These are phyloP conservation scores for Drosophila equinoxialis DNA, from an alignment of 1,140 invertebrate genomes.

Conservation along the genomic window DNA sequence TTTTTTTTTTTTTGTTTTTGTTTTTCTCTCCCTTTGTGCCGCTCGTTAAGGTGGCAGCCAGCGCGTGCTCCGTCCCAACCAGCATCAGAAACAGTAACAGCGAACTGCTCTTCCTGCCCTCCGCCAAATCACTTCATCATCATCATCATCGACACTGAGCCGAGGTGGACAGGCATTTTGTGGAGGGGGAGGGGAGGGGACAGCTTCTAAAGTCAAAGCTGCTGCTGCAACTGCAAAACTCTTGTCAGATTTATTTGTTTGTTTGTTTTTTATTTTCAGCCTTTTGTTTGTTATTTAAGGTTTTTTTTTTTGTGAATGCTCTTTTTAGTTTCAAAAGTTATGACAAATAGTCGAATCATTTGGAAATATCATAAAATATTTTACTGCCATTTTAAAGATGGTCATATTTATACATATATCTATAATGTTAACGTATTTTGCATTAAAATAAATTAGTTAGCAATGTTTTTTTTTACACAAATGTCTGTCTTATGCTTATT, in stretches of 20 bases:
- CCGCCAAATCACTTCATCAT: constrained; percentile 78
- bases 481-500: too few relatives aligned
- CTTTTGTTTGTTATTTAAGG: constrained; percentile 18
- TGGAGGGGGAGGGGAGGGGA: background rate
- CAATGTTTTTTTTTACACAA: too few relatives aligned
- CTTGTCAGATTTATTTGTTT: constrained; percentile 77
- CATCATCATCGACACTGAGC: constrained; percentile 15
- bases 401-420: too few relatives aligned
- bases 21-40: constrained; percentile 64
- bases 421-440: too few relatives aligned
- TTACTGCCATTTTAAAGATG: background rate
- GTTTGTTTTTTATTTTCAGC: constrained; percentile 9
- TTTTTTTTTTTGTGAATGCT: constrained; percentile 29
- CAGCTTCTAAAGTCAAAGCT: constrained; percentile 73
- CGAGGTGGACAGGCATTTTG: background rate
- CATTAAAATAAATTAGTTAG: background rate
- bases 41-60: constrained; percentile 77
- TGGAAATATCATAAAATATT: background rate
- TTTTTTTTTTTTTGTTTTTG: constrained; percentile 22
- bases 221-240: constrained; percentile 56
- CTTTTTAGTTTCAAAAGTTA: constrained; percentile 8
- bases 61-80: constrained; percentile 69
- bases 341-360: background rate
- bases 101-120: constrained; percentile 19
- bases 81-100: constrained; percentile 14